Evolutionary conservation across 2,113 vertebrate genomes (phyloP).

Genomic region (Puffinus mauretanicus): DNA sequence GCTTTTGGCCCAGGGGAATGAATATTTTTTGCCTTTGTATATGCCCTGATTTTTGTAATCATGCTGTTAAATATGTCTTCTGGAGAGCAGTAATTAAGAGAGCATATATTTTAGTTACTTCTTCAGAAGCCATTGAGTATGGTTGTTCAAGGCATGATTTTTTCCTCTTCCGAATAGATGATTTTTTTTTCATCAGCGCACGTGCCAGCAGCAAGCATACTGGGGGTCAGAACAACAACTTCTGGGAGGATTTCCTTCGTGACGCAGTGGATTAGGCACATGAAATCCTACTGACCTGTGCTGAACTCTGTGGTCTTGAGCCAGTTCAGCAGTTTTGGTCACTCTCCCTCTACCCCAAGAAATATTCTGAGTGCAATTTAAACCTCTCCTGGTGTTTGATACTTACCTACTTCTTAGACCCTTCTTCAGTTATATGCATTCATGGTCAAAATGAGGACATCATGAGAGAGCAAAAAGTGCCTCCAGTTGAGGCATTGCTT

Average conservation of each 20-base stretch:
- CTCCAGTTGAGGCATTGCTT: background rate
- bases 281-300: background rate
- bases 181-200: background rate
- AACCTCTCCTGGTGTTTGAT: background rate
- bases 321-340: background rate
- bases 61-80: background rate
- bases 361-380: background rate
- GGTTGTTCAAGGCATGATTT: background rate
- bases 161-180: background rate
- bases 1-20: conserved; percentile 17
- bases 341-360: background rate
- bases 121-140: background rate
- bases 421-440: background rate
- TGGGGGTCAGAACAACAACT: background rate
- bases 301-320: background rate
- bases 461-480: background rate
- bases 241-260: background rate
- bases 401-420: background rate
- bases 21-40: background rate
- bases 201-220: rapidly evolving
- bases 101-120: background rate
- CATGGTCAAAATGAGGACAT: background rate
- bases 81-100: background rate
- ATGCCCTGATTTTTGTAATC: background rate
- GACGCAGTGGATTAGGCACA: background rate